Conservation (phyloP, 2,797 vertebrate species). For the Triplophysa bombifrons region DNA sequence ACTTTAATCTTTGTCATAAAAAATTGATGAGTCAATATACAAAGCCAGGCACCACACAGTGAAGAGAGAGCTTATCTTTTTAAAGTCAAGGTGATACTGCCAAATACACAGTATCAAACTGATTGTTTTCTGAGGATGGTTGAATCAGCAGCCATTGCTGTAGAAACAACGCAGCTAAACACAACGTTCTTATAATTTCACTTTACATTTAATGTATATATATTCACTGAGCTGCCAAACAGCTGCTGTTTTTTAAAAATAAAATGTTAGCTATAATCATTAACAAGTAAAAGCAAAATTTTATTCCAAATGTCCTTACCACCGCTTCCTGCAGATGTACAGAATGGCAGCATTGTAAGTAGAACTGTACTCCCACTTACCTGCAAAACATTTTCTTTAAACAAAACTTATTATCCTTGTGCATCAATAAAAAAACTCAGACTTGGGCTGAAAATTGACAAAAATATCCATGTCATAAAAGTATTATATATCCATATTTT, state of each 20-base stretch:
- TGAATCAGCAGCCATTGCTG: not conserved
- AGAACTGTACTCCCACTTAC: no score
- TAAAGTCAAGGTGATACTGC: not conserved
- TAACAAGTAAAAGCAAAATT: not conserved
- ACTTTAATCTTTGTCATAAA: constrained; percentile 24
- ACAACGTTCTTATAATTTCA: constrained; percentile 2
- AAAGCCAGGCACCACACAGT: constrained; percentile 16
- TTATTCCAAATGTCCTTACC: not conserved
- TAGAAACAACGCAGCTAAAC: not conserved
- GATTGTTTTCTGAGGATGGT: not conserved
- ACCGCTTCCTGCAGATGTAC: no score
- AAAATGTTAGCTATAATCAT: not conserved
- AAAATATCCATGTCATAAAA: no score
- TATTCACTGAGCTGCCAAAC: constrained; percentile 1
- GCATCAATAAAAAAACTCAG: no score
- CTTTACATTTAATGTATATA: constrained; percentile 13
- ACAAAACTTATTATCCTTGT: no score
- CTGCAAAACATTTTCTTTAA: no score
- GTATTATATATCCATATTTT: no score
- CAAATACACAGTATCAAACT: not conserved
- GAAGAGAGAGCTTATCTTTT: constrained; percentile 16
- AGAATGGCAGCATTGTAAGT: no score
- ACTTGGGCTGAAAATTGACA: no score
- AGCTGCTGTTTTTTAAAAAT: constrained; percentile 6
- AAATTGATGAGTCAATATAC: constrained; percentile 26